Percentiles rank a stretch among this genome's conserved stretches.
Evolutionary conservation across 2,113 vertebrate genomes (phyloP).

Genomic region (Actenoides lindsayi): DNA sequence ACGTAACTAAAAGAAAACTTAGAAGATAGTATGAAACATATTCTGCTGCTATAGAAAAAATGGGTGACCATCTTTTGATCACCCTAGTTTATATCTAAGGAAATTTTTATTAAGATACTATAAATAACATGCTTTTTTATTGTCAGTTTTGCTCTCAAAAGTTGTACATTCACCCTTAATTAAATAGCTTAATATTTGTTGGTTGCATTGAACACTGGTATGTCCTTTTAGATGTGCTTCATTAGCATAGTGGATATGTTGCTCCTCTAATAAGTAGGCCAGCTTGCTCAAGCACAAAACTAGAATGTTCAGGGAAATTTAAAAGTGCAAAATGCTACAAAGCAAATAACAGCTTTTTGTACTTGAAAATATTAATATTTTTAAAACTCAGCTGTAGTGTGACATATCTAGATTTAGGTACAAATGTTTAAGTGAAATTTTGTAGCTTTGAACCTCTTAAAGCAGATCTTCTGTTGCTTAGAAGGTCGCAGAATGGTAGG

Average conservation of each 20-base stretch:
- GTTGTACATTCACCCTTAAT: background rate
- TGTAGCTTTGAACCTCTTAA: background rate
- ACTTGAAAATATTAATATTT: background rate
- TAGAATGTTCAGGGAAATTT: background rate
- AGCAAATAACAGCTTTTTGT: background rate
- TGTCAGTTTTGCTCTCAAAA: background rate
- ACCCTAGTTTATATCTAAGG: background rate
- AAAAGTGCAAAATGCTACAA: background rate
- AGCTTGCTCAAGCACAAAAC: background rate
- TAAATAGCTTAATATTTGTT: background rate
- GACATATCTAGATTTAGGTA: background rate
- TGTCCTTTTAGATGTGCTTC: background rate
- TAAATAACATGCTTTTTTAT: background rate
- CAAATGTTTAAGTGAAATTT: background rate
- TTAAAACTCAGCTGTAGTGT: background rate
- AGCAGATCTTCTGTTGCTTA: background rate
- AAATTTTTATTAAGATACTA: background rate
- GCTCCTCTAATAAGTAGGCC: background rate
- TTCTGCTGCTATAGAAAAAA: background rate
- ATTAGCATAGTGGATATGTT: background rate
- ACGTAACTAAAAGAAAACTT: background rate
- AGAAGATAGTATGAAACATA: background rate
- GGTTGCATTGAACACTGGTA: background rate
- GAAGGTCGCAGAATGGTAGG: background rate
- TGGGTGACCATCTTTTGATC: background rate